Evolutionary conservation across 2,888 invertebrate genomes (phyloP), one percentile per base, ranked within the genome.

Genomic region (Selenia dentaria): DNA sequence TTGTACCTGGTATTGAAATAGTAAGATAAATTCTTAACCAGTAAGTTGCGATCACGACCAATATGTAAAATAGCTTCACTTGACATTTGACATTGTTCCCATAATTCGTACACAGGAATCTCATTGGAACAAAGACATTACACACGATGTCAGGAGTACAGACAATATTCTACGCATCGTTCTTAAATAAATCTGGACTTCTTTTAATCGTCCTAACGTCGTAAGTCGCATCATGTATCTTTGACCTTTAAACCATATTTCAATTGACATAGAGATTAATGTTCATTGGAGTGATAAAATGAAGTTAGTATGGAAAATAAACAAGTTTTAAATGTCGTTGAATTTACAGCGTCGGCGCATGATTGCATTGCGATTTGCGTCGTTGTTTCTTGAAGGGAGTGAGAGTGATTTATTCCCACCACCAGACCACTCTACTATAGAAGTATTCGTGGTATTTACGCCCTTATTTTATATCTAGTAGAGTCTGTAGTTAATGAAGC

Each of bases 61-160:
- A 38, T 37, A 34, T 20, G 38, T 51, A 43, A 27, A 51, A 51
- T 50, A 42, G 47, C 28, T 38, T 44, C 52, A 59, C 51, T 57
- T 54, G 53, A 57, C 59, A 59, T 58, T 56, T 58, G 54, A 57
- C 54, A 59, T 60, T 65, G 61, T 70, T 66, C 55, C 62, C 67
- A 71, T 78, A 80, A 77, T 65, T 79, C 65, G 60, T 57, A 53
- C 62, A 37, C 52, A 52, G 64, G 74, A 74, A 71, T 77, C 67
- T 67, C 70, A 72, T 72, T 73, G 73, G 62, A 85, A 87, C 82
- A 81, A 80, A 86, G 86, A 86, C 87, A 83, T 85, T 83, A 83
- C 78, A 77, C 78, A 75, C 62, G 64, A 65, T 72, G 79, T 83
- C 80, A 73, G 66, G 76, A 74, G 73, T 67, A 74, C 80, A 74